A percentile compares a stretch with the other conserved stretches of the same genome.
Evolutionary conservation across 2,113 vertebrate species (phyloP).

Genomic region (Sebastes schlegelii): DNA sequence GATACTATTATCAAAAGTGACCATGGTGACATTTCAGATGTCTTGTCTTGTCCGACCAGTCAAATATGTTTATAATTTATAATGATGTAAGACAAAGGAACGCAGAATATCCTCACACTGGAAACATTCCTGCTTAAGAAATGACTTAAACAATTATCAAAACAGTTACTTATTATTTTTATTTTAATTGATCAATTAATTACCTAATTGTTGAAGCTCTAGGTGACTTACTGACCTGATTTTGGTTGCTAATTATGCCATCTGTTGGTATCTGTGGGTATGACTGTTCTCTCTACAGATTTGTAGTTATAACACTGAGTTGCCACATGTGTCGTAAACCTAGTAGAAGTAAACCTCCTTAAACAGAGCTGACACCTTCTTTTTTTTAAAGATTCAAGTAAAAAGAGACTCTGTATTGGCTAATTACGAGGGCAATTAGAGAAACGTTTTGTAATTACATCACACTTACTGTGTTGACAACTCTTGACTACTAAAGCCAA

Average conservation of each 20-base stretch:
- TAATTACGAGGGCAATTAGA: not conserved
- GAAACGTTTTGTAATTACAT: not conserved
- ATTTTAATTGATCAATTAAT: no score
- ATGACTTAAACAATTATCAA: no score
- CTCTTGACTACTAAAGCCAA: not conserved
- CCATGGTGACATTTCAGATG: no score
- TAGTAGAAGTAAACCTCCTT: not conserved
- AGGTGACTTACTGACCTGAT: not conserved
- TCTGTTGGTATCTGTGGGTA: not conserved
- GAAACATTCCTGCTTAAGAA: no score
- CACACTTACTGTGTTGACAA: constrained; percentile 8
- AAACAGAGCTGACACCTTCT: not conserved
- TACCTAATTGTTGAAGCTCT: not conserved
- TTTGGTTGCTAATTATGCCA: not conserved
- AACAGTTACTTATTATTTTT: no score
- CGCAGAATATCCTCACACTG: no score
- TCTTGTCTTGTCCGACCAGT: no score
- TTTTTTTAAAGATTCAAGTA: not conserved
- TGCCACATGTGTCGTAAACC: no score
- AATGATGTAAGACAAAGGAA: no score
- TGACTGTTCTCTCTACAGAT: not conserved
- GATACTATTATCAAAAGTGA: no score
- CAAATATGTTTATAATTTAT: no score
- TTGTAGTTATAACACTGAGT: not conserved
- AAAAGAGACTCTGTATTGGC: not conserved